These are phyloP conservation scores for Apis cerana DNA, from an alignment of 1,140 invertebrate genomes.

Conservation along the genomic window DNA sequence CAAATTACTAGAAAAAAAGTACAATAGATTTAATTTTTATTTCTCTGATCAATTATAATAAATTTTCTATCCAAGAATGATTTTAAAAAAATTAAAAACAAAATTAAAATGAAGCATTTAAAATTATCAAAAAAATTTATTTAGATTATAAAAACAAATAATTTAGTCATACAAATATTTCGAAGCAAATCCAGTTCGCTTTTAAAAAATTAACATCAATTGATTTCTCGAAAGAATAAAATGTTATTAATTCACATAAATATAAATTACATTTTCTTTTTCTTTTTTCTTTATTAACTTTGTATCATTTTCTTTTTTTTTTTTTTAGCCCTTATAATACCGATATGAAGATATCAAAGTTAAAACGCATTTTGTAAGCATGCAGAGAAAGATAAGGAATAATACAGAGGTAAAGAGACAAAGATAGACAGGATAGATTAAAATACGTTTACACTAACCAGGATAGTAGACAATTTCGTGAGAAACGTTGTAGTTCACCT, in stretches of 20 bases:
- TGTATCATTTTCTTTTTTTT: too few species aligned
- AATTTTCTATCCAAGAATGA: too few species aligned
- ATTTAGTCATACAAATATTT: constrained; percentile 1
- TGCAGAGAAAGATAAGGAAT: constrained; percentile 9
- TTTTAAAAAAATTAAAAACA: neutral
- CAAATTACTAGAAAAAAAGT: too few species aligned
- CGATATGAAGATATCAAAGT: constrained; percentile 13
- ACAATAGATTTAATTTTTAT: too few species aligned
- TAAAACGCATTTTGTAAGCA: neutral
- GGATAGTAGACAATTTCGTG: constrained; percentile 86
- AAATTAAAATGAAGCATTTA: neutral
- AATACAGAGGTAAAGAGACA: constrained; percentile 7
- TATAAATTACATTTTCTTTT: too few species aligned
- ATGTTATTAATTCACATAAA: too few species aligned
- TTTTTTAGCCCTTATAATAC: too few species aligned
- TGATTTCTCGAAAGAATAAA: constrained; percentile 8
- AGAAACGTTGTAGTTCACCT: constrained; percentile 84
- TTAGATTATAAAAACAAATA: neutral
- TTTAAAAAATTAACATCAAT: constrained; percentile 1
- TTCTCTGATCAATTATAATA: too few species aligned
- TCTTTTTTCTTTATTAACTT: neutral
- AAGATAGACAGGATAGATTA: constrained; percentile 37
- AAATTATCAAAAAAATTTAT: neutral
- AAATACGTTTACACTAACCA: constrained; percentile 79
- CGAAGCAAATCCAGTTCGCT: neutral